Evolutionary conservation across 2,797 vertebrate species (phyloP).

Genomic region (Crenichthys baileyi): DNA sequence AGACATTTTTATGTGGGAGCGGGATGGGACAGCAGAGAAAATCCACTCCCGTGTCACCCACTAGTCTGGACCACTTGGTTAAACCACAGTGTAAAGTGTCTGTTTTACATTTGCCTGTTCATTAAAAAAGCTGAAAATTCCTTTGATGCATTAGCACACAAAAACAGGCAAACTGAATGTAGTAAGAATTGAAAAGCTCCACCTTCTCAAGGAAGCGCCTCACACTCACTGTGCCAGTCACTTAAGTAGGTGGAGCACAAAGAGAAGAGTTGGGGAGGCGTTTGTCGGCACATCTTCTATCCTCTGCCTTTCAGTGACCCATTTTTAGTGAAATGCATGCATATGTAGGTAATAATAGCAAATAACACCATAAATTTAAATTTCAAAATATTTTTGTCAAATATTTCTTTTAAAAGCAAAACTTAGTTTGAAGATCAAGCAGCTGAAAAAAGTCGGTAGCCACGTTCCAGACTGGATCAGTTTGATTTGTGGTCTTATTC

Average conservation of each 20-base stretch:
- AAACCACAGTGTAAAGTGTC: background rate
- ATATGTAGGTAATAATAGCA: background rate
- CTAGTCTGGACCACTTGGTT: background rate
- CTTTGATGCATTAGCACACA: background rate
- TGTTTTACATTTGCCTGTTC: background rate
- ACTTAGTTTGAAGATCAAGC: background rate
- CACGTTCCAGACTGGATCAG: background rate
- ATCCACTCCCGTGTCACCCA: too few relatives aligned
- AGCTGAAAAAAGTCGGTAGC: background rate
- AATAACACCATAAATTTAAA: background rate
- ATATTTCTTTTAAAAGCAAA: background rate
- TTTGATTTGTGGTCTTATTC: background rate
- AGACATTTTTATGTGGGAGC: too few relatives aligned
- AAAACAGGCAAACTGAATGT: background rate
- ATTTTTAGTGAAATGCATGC: background rate
- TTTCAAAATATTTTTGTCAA: too few relatives aligned
- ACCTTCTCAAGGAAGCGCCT: background rate
- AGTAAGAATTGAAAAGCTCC: background rate
- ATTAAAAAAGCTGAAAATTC: background rate
- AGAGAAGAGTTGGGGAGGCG: fast-evolving
- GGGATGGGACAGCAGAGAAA: too few relatives aligned
- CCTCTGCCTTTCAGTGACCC: background rate
- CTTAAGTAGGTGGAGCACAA: background rate
- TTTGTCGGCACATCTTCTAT: background rate
- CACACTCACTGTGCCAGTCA: background rate